Percentiles rank a stretch among this genome's conserved stretches.
Evolutionary conservation across 2,888 invertebrate genomes (phyloP).

Genomic region (Bedellia somnulentella): DNA sequence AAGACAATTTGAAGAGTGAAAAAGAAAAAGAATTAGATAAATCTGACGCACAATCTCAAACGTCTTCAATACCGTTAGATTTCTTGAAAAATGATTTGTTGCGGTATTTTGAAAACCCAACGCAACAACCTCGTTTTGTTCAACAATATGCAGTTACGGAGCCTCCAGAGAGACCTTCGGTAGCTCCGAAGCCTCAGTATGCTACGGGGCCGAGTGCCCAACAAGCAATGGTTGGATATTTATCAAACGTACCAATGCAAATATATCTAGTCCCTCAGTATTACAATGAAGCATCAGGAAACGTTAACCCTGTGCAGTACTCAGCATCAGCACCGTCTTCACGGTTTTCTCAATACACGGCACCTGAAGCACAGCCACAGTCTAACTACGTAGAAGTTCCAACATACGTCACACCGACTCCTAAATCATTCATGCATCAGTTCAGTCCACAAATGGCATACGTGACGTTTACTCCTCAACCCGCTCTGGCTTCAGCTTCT

Average conservation of each 20-base stretch:
- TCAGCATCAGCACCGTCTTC: conserved; percentile 11
- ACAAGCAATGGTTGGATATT: conserved; percentile 41
- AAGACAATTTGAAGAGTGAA: conserved; percentile 67
- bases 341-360: conserved; percentile 16
- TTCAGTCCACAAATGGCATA: conserved; percentile 24
- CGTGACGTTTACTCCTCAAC: conserved; percentile 27
- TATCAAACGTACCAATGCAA: conserved; percentile 48
- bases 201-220: conserved; percentile 16
- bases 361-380: conserved; percentile 23
- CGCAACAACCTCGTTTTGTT: conserved; percentile 30
- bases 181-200: conserved; percentile 17
- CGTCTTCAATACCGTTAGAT: conserved; percentile 21
- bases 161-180: conserved; percentile 23
- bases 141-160: conserved; percentile 50
- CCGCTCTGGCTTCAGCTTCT: conserved; percentile 14
- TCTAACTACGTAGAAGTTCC: conserved; percentile 34
- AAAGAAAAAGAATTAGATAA: conserved; percentile 32
- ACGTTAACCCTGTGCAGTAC: conserved; percentile 15
- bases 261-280: conserved; percentile 49
- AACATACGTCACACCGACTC: conserved; percentile 24
- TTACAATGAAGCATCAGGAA: conserved; percentile 24
- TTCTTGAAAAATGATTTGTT: conserved; percentile 33
- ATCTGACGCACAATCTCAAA: conserved; percentile 19
- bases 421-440: conserved; percentile 27
- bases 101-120: conserved; percentile 24